These are phyloP conservation scores for Coptodon rendalli DNA, from an alignment of 2,113 vertebrate species.

Conservation along the genomic window DNA sequence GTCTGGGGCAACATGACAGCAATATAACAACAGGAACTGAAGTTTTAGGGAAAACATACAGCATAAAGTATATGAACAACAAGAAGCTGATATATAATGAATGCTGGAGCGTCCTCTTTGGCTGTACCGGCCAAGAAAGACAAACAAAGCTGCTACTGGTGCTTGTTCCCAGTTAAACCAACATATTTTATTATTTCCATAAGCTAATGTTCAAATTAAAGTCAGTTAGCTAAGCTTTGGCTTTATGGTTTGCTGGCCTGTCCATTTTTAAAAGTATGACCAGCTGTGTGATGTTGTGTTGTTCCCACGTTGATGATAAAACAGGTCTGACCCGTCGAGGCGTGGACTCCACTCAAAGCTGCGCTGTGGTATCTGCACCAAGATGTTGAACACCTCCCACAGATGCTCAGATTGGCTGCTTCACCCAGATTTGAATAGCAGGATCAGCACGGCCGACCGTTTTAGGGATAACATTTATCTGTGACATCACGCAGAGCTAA, in stretches of 20 bases:
- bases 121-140: not conserved
- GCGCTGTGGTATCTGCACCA: not conserved
- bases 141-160: not conserved
- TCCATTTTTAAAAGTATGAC: not conserved
- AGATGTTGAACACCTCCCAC: not conserved
- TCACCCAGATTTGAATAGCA: not conserved
- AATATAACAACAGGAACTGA: not conserved
- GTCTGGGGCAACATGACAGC: not conserved
- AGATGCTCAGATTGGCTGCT: not conserved
- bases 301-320: not conserved
- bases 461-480: not conserved
- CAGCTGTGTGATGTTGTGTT: not conserved
- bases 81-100: not conserved
- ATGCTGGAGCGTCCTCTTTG: not conserved
- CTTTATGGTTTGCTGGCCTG: not conserved
- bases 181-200: not conserved
- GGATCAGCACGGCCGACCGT: not conserved
- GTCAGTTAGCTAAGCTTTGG: not conserved
- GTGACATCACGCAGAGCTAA: not conserved
- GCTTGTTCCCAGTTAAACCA: accelerated
- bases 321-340: accelerated
- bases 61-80: not conserved
- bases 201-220: not conserved
- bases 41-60: not conserved
- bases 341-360: not conserved